phyloP scores from a whole-genome alignment of 1,140 invertebrate species.

The Fopius arisanus region DNA sequence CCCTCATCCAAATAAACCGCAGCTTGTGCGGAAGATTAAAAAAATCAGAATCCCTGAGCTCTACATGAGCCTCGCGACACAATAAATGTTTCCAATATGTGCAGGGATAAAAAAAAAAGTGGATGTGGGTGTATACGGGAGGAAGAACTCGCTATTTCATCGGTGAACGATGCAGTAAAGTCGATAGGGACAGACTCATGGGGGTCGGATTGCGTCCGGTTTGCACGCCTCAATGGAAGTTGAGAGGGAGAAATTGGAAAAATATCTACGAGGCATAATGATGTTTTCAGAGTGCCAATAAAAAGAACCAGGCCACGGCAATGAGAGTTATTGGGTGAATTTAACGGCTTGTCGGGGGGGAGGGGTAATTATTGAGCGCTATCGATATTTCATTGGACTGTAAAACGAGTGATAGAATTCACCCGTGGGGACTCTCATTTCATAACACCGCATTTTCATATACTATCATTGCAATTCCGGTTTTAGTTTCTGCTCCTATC shows the following conservation, averaged over 20 bases:
- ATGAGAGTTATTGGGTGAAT: background rate
- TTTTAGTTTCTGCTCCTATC: too few relatives aligned
- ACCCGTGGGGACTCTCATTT: background rate
- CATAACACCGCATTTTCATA: too few relatives aligned
- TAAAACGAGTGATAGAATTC: background rate
- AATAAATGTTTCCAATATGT: background rate
- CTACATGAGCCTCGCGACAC: background rate
- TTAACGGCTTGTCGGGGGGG: background rate
- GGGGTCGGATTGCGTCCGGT: background rate
- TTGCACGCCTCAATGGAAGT: background rate
- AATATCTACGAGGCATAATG: background rate
- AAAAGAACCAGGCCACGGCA: background rate
- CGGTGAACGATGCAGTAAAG: conserved; percentile 23
- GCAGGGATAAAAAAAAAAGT: conserved; percentile 3
- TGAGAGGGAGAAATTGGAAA: background rate
- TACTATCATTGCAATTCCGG: too few relatives aligned
- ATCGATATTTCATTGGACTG: background rate
- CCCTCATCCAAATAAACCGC: background rate
- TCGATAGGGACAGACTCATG: conserved; percentile 21
- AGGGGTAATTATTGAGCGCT: background rate
- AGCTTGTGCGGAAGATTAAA: background rate
- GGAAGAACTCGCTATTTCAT: conserved; percentile 11
- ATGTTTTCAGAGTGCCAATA: background rate
- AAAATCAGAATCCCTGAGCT: background rate
- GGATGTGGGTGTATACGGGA: background rate